A percentile compares a stretch with the other conserved stretches of the same genome.
Evolutionary conservation across 2,797 vertebrate species (phyloP).

Genomic region (Etheostoma perlongum): DNA sequence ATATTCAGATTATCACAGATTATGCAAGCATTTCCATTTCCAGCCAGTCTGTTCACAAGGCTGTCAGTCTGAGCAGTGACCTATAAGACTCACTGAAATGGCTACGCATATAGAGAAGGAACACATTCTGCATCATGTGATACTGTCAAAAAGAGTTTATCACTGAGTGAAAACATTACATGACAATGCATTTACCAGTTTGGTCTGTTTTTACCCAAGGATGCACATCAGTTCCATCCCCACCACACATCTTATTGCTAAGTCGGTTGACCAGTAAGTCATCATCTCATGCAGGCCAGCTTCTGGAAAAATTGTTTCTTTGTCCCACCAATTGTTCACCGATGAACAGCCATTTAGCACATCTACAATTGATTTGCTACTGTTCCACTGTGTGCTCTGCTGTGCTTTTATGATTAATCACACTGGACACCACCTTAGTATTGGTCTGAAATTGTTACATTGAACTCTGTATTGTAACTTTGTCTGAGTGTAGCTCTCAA

Average conservation of each 20-base stretch:
- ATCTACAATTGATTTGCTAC: not conserved
- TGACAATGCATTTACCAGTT: not conserved
- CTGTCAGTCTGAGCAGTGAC: constrained; percentile 36
- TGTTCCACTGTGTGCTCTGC: not conserved
- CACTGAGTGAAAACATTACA: not conserved
- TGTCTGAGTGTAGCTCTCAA: not conserved
- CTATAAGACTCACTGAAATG: constrained; percentile 2
- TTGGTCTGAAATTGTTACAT: not conserved
- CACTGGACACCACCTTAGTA: not conserved
- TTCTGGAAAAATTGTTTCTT: constrained; percentile 17
- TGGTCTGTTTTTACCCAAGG: constrained; percentile 1
- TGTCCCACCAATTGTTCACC: not conserved
- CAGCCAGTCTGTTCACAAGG: constrained; percentile 35
- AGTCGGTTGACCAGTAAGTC: not conserved
- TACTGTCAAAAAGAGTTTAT: not conserved
- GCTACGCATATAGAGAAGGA: constrained; percentile 17
- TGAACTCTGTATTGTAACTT: not conserved
- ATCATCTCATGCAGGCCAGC: not conserved
- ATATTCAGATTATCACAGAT: constrained; percentile 21
- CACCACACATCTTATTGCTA: not conserved
- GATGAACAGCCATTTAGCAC: not conserved
- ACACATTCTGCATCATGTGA: constrained; percentile 14
- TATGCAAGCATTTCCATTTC: constrained; percentile 14
- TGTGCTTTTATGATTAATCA: not conserved
- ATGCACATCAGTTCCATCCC: not conserved